Conservation (phyloP, 2,888 invertebrate genomes). For the Drosophila maculinotata region DNA sequence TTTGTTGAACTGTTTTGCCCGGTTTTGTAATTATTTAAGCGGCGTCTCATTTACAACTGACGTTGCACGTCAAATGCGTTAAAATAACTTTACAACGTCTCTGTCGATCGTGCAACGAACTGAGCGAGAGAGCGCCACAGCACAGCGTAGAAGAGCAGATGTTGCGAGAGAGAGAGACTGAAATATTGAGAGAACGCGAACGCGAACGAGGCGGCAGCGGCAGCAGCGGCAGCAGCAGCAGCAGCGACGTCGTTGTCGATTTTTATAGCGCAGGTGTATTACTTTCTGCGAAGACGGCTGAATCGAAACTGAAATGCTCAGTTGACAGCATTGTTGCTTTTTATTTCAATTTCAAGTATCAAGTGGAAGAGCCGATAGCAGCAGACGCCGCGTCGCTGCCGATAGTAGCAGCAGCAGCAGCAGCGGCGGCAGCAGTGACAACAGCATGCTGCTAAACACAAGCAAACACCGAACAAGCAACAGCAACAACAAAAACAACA, state of each 20-base stretch:
- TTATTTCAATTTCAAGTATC: slow-evolving; percentile 66
- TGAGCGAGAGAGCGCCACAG: slow-evolving; percentile 18
- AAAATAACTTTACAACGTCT: slow-evolving; percentile 42
- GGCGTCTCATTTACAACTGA: slow-evolving; percentile 60
- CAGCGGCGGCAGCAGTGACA: slow-evolving; percentile 34
- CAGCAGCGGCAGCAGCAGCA: slow-evolving; percentile 10
- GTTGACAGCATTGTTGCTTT: slow-evolving; percentile 79
- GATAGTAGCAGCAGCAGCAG: slow-evolving; percentile 34
- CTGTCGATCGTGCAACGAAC: slow-evolving; percentile 48
- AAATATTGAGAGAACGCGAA: slow-evolving; percentile 22
- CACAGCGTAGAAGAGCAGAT: slow-evolving; percentile 43
- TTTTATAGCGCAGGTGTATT: slow-evolving; percentile 52
- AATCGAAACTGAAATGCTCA: slow-evolving; percentile 79
- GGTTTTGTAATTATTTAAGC: slow-evolving; percentile 45
- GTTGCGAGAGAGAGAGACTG: slow-evolving; percentile 14
- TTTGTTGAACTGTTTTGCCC: slow-evolving; percentile 4
- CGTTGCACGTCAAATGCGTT: slow-evolving; percentile 61
- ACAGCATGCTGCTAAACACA: slow-evolving; percentile 60
- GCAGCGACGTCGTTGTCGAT: slow-evolving; percentile 5
- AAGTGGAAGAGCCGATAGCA: slow-evolving; percentile 74
- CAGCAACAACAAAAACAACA: slow-evolving; percentile 23
- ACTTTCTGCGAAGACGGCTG: slow-evolving; percentile 78
- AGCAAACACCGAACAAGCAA: too few species aligned
- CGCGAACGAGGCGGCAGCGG: slow-evolving; percentile 15
- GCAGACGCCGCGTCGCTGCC: slow-evolving; percentile 53